Percentiles rank a stretch among this genome's conserved stretches.
Conservation (phyloP, 2,888 invertebrate genomes). For the Pecten maximus region DNA sequence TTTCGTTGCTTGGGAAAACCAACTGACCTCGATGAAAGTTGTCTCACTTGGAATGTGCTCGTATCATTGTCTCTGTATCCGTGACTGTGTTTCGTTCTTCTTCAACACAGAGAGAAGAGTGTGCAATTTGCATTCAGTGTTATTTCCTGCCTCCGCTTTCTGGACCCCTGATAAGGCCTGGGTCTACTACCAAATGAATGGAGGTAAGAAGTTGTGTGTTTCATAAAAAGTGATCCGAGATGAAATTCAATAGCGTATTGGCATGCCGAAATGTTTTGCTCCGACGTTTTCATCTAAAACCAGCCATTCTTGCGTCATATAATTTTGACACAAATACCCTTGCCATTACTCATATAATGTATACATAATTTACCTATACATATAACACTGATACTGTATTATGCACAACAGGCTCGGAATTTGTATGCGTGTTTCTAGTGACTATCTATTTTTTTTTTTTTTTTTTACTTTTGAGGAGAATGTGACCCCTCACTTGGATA, state of each 20-base stretch:
- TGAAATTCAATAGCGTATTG: neutral
- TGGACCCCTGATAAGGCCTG: neutral
- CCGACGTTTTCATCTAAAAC: too few species aligned
- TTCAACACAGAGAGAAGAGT: neutral
- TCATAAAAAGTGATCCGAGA: neutral
- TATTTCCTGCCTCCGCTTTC: neutral
- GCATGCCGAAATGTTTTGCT: neutral
- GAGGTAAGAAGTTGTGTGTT: neutral
- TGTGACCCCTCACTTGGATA: neutral
- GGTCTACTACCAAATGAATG: neutral
- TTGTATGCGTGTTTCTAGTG: too few species aligned
- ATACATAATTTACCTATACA: too few species aligned
- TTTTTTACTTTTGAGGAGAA: neutral
- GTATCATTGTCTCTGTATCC: neutral
- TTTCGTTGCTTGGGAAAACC: neutral
- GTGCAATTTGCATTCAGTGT: neutral
- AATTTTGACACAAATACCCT: too few species aligned
- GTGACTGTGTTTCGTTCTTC: neutral
- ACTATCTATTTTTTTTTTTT: too few species aligned
- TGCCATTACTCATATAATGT: too few species aligned
- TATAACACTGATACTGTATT: too few species aligned
- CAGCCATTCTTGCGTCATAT: too few species aligned
- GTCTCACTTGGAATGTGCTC: slow-evolving; percentile 27
- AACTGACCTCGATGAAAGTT: neutral
- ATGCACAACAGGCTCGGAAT: too few species aligned